Percentiles rank a stretch among this genome's conserved stretches.
phyloP scores from a whole-genome alignment of 2,797 vertebrate species.

The Pagetopsis macropterus region DNA sequence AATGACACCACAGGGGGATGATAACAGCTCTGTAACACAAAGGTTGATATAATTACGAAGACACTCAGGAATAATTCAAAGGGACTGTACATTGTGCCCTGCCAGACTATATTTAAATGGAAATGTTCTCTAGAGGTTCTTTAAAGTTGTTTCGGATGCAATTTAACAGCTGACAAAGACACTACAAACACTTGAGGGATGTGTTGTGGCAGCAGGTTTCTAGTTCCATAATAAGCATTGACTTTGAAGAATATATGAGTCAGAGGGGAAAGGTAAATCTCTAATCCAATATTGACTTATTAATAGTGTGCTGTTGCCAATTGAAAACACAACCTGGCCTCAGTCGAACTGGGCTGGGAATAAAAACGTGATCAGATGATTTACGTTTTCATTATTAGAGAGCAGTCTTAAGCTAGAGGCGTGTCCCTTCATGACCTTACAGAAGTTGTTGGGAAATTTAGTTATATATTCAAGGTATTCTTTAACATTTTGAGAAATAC shows the following conservation, averaged over 20 bases:
- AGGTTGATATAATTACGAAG: conserved; percentile 56
- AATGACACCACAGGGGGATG: conserved; percentile 43
- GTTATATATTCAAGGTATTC: background rate
- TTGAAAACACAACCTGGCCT: conserved; percentile 10
- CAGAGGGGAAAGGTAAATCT: conserved; percentile 22
- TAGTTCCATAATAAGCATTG: conserved; percentile 41
- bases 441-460: background rate
- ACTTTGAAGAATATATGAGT: conserved; percentile 50
- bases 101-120: conserved; percentile 43
- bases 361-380: background rate
- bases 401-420: background rate
- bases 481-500: background rate
- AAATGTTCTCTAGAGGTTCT: conserved; percentile 40
- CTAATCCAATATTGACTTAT: conserved; percentile 40
- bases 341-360: conserved; percentile 22
- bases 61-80: conserved; percentile 37
- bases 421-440: background rate
- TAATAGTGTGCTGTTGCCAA: conserved; percentile 14
- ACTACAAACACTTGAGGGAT: conserved; percentile 24
- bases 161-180: conserved; percentile 31
- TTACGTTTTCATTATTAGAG: background rate
- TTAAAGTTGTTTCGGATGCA: conserved; percentile 28
- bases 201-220: conserved; percentile 38
- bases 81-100: conserved; percentile 25
- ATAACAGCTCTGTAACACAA: conserved; percentile 51